These are phyloP conservation scores for Bergia sp. DNA, from an alignment of 92 coral and sea anemone species.

Conservation along the genomic window DNA sequence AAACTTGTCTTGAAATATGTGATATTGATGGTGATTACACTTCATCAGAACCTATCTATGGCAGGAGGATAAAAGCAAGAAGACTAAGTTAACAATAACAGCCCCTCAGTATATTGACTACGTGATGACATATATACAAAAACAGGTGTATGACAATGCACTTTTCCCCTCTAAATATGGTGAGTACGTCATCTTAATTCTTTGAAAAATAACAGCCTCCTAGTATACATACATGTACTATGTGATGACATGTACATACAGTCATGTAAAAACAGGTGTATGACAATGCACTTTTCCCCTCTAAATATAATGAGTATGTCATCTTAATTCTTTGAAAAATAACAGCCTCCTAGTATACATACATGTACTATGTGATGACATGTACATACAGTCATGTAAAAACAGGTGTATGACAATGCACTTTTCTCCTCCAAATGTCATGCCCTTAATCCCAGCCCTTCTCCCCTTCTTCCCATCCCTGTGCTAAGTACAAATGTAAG, in stretches of 20 bases:
- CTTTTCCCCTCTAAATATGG: constrained; percentile 98
- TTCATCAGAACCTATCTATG: constrained; percentile 83
- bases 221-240: not conserved
- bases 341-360: too few relatives aligned
- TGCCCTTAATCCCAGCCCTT: not conserved
- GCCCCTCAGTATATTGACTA: constrained; percentile 98
- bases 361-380: constrained; percentile 52
- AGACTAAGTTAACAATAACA: constrained; percentile 80
- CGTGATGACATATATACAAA: constrained; percentile 92
- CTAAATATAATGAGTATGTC: constrained; percentile 88
- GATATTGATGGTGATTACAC: not conserved
- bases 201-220: too few relatives aligned
- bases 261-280: constrained; percentile 78
- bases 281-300: constrained; percentile 92
- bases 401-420: constrained; percentile 90
- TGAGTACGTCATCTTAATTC: constrained; percentile 43
- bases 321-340: not conserved
- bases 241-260: constrained; percentile 66
- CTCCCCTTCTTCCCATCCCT: too few relatives aligned
- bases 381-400: constrained; percentile 88
- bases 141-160: constrained; percentile 90
- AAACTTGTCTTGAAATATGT: not conserved
- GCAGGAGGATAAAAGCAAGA: constrained; percentile 96
- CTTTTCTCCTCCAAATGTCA: constrained; percentile 97
- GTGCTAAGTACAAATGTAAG: too few relatives aligned